Percentiles rank a stretch among this genome's conserved stretches.
Conservation (phyloP, 2,888 invertebrate genomes). For the Chymomyza fuscimana region DNA sequence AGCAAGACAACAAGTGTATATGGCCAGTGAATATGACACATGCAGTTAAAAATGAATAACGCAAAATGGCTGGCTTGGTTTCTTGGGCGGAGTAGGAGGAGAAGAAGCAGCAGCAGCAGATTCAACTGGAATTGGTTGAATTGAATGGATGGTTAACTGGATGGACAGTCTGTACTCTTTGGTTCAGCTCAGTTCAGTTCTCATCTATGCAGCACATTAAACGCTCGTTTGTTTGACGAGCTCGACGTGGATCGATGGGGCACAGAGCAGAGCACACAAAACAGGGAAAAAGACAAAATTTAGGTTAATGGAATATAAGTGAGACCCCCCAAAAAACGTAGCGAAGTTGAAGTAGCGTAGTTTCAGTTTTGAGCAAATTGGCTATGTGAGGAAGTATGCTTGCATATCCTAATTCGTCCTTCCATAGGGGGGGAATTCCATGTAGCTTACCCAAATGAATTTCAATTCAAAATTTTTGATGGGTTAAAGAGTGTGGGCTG, state of each 20-base stretch:
- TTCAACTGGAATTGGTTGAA: neutral
- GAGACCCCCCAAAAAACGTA: constrained; percentile 23
- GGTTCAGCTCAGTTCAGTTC: neutral
- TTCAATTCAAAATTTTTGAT: too few relatives aligned
- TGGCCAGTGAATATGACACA: constrained; percentile 28
- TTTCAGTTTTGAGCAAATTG: neutral
- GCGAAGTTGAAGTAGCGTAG: neutral
- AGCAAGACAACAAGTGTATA: constrained; percentile 1
- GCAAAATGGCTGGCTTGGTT: constrained; percentile 25
- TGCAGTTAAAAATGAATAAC: constrained; percentile 60
- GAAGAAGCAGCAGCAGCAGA: too few relatives aligned
- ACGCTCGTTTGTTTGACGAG: constrained; percentile 58
- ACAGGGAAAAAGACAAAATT: constrained; percentile 29
- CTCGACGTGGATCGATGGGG: constrained; percentile 48
- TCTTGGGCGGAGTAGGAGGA: neutral
- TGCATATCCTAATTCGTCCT: too few relatives aligned
- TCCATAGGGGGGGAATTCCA: too few relatives aligned
- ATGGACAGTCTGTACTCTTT: neutral
- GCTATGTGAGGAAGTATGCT: neutral
- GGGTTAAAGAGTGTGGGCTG: too few relatives aligned
- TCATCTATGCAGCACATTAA: constrained; percentile 50
- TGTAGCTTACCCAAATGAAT: too few relatives aligned
- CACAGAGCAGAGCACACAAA: neutral
- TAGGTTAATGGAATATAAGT: constrained; percentile 65
- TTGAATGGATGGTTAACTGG: neutral